These are phyloP conservation scores for Ischnura elegans DNA, from an alignment of 2,888 invertebrate species.

Conservation along the genomic window DNA sequence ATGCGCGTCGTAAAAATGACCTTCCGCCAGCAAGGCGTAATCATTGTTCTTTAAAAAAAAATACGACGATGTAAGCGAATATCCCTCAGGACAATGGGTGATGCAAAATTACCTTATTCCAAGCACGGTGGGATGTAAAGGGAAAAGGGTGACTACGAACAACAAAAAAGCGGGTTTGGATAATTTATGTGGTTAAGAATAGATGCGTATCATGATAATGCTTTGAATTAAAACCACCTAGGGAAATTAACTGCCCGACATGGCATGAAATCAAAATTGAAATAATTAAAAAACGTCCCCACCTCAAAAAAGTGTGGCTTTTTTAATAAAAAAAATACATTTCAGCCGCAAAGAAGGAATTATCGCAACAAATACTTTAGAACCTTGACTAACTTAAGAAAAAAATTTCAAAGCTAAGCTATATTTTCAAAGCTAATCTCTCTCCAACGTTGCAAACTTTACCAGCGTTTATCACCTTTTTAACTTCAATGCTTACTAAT, in stretches of 20 bases:
- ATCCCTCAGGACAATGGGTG: not conserved
- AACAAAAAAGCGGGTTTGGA: not conserved
- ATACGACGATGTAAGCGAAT: not conserved
- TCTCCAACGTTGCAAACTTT: too few species aligned
- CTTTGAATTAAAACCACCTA: not conserved
- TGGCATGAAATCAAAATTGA: not conserved
- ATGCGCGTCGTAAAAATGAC: conserved; percentile 41
- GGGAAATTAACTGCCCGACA: not conserved
- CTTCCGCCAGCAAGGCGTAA: not conserved
- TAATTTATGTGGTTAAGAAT: not conserved
- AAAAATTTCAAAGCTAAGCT: too few species aligned
- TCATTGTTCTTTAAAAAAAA: conserved; percentile 1
- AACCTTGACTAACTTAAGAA: too few species aligned
- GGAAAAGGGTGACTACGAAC: not conserved
- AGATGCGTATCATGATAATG: not conserved
- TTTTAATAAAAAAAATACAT: too few species aligned
- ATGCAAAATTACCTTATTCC: conserved; percentile 13
- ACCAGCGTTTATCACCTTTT: too few species aligned
- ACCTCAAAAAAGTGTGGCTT: too few species aligned
- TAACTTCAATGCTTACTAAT: too few species aligned
- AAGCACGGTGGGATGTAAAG: not conserved
- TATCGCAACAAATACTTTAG: too few species aligned
- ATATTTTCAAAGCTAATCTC: too few species aligned
- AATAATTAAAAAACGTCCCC: not conserved
- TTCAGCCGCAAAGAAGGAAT: too few species aligned